Conservation (phyloP, 2,888 invertebrate genomes). For the Oligia latruncula region DNA sequence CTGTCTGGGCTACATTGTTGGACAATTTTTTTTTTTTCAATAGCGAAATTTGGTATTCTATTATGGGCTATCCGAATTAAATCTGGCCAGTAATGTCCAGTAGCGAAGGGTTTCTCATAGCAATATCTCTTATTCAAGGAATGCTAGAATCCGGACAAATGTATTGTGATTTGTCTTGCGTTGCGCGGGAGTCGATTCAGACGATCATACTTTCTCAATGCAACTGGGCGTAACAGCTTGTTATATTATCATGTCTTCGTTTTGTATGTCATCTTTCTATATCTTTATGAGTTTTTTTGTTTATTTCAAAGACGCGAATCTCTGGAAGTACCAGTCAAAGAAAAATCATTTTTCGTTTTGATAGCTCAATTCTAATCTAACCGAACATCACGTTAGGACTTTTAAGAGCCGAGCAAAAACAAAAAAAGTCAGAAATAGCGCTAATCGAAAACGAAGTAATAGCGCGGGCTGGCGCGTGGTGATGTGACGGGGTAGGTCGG, state of each 20-base stretch:
- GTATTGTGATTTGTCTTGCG: not conserved
- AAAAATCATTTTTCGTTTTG: too few species aligned
- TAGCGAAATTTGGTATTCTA: not conserved
- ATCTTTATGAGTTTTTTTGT: too few species aligned
- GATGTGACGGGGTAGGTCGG: too few species aligned
- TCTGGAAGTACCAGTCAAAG: too few species aligned
- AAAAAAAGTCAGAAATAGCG: too few species aligned
- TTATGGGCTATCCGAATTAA: not conserved
- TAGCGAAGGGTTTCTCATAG: not conserved
- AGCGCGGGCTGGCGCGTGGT: too few species aligned
- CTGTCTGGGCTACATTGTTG: not conserved
- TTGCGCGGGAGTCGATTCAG: conserved; percentile 21
- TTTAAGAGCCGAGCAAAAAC: too few species aligned
- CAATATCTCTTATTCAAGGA: not conserved
- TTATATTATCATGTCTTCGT: not conserved
- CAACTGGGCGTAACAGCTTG: conserved; percentile 19
- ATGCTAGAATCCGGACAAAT: not conserved
- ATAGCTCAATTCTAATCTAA: too few species aligned
- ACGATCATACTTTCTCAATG: conserved; percentile 34
- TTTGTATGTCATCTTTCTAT: conserved; percentile 5
- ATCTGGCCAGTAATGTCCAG: not conserved
- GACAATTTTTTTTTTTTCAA: not conserved
- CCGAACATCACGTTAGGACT: too few species aligned
- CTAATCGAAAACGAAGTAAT: too few species aligned
- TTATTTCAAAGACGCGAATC: too few species aligned